Evolutionary conservation across 2,797 vertebrate species (phyloP), one percentile per base, ranked within the genome.

Genomic region (Thaleichthys pacificus): DNA sequence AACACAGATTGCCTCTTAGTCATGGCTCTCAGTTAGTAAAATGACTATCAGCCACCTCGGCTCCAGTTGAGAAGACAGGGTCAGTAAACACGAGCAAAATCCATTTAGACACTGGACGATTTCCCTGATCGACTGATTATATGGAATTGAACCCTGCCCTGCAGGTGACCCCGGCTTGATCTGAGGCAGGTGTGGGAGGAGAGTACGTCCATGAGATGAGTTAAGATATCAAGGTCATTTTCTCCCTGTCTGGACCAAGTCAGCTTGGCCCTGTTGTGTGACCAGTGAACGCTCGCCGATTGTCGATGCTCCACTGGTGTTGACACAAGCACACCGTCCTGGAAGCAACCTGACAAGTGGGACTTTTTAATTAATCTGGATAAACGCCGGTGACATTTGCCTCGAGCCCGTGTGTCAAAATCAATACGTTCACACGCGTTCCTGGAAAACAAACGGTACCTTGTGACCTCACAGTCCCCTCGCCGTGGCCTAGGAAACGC

Each of bases 361-460:
- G 82, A 83, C 83, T 87, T 90, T 88, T 89, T 91, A 92, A 93
- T 92, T 90, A 90, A 89, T 90, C 86, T 42, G 73, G 61, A 85
- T 89, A 92, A 92, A 92, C 70, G 79, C 15, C 21, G 76, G 38
- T 74, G 83, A 88, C 91, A 88, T 90, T 91, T 89, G 89, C 90
- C 87, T 88, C 78, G 81, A 89, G 89, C 77, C 35, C 68, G 65
- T 22, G 76, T 80, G 87, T 89, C 89, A 77, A 63, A 81, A 92
- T 92, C 91, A 80, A 91, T 93, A 82, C 93, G 81, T 78, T n/a
- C 17, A 80, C 78, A 84, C 69, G 66, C 77, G 26, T 77, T 61
- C 80, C 78, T 76, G 77, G 88, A 85, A 85, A 91, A 87, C 84
- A 87, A 88, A 91, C 82, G 83, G 82, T 60, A 56, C 17, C 77